Conservation (phyloP, 2,888 invertebrate genomes). For the Amiota mariae region DNA sequence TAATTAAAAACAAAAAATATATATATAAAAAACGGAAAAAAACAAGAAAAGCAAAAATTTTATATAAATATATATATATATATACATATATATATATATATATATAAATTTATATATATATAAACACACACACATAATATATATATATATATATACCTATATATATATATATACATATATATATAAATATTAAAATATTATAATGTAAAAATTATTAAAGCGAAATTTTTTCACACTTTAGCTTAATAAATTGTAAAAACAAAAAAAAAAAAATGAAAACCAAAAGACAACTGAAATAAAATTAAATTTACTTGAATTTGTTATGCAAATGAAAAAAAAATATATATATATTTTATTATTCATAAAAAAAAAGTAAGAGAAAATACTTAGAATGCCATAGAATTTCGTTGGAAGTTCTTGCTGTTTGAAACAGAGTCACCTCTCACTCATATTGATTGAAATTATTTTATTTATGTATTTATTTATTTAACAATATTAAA, state of each 20-base stretch:
- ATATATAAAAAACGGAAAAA: conserved; percentile 41
- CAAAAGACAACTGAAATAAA: conserved; percentile 70
- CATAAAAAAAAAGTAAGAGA: no score
- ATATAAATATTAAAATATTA: conserved; percentile 56
- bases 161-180: conserved; percentile 44
- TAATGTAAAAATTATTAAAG: conserved; percentile 65
- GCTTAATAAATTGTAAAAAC: conserved; percentile 74
- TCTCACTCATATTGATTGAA: no score
- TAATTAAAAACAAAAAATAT: conserved; percentile 48
- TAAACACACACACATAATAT: conserved; percentile 42
- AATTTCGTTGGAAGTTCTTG: no score
- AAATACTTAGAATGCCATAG: no score
- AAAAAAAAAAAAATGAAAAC: conserved; percentile 56
- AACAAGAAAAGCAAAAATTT: conserved; percentile 34
- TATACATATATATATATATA: conserved; percentile 50
- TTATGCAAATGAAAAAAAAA: conserved; percentile 72
- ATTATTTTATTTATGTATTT: no score
- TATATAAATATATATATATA: conserved; percentile 24
- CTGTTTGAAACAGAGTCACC: no score
- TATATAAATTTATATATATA: conserved; percentile 51
- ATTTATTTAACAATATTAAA: no score
- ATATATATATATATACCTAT: conserved; percentile 50
- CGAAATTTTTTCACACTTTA: conserved; percentile 74
- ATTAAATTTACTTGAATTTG: conserved; percentile 74
- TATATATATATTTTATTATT: conserved; percentile 12